Conservation (phyloP, 2,797 vertebrate species). For the Petrocephalus schoutedeni region DNA sequence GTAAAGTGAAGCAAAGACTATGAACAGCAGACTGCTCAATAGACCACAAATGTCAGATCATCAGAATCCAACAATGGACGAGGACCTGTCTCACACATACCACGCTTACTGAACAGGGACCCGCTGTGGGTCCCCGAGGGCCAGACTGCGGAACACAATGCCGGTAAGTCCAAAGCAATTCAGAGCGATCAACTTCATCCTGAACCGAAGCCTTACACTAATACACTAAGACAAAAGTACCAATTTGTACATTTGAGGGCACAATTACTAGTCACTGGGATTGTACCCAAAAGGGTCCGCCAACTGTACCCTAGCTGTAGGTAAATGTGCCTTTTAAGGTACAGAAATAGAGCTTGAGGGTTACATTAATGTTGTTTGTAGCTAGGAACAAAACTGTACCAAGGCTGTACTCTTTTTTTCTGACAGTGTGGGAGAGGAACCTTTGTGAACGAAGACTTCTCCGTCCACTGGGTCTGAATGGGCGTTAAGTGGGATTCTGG, state of each 20-base stretch:
- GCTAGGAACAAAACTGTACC: background rate
- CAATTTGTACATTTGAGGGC: background rate
- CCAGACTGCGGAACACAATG: background rate
- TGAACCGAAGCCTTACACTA: background rate
- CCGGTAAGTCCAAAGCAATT: background rate
- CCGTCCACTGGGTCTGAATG: background rate
- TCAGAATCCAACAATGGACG: background rate
- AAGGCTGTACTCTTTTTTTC: background rate
- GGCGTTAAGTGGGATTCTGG: background rate
- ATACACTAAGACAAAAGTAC: background rate
- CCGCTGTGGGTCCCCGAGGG: too few species aligned
- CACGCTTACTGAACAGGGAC: background rate
- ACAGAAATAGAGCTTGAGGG: background rate
- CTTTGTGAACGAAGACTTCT: background rate
- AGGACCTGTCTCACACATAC: background rate
- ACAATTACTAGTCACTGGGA: background rate
- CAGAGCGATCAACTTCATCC: background rate
- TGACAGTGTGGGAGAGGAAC: background rate
- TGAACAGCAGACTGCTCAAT: background rate
- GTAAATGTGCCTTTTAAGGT: background rate
- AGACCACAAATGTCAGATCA: background rate
- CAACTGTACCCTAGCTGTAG: background rate
- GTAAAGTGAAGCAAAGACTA: background rate
- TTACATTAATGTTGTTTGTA: background rate
- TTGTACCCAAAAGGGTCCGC: background rate